Base-by-base conservation (phyloP, 2,888 invertebrate species). In the Acanthosepion lycidas region DNA sequence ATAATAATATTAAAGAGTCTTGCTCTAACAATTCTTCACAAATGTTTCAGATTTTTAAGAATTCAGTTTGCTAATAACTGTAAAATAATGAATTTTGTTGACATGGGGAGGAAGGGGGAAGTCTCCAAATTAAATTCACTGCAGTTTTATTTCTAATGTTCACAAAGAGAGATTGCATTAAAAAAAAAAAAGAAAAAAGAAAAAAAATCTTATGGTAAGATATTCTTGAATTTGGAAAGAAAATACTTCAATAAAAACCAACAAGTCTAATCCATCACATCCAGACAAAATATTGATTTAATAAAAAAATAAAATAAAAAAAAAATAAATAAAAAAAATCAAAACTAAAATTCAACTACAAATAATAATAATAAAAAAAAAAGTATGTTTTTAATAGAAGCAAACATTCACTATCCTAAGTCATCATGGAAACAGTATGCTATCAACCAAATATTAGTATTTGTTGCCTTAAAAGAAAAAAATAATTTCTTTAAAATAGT, bases 31-130 rank as follows among this genome's bases (percentile, higher is more conserved):
- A 78, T 51, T 49, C 18, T 93, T 93, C 93, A 93, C 93, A 93
- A 93, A 93, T 93, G 93, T 93, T 93, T 93, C 93, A 93, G 93
- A 93, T 93, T 93, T 92, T 93, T 49, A 93, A 93, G 53, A 78
- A 78, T 78, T 78, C 78, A 78, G 78, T 78, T 78, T 78, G 78
- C 9, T 33, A 18, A 23, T 78, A 78, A 78, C 78, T 78, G n/a
- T 78, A 15, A 9, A 78, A 15, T 23, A n/a, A n/a, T n/a, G n/a
- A 78, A 78, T 78, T 33, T 78, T 78, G 78, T 12, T 78, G 78
- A 78, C 78, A 78, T 78, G 78, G 78, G 78, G 78, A 28, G 64
- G 64, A 78, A 78, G 78, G n/a, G 78, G 78, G n/a, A 78, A 78
- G 78, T 78, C 78, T 78, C 78, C 78, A 78, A 78, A 78, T 78